These are phyloP conservation scores for Dendrolimus houi DNA, from an alignment of 2,888 invertebrate genomes.

Conservation along the genomic window DNA sequence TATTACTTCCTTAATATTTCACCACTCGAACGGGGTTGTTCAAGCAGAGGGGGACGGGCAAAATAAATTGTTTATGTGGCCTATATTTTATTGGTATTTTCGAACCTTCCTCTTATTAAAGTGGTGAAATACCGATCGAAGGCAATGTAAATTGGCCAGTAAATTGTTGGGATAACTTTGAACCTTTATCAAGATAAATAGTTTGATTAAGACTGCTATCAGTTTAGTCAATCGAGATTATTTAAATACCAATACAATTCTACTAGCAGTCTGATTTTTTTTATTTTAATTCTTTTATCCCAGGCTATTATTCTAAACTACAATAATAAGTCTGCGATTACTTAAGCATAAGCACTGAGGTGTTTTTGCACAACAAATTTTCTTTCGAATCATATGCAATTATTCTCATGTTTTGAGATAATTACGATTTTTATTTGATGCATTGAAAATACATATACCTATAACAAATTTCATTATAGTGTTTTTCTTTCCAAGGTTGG, in stretches of 20 bases:
- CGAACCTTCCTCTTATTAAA: background rate
- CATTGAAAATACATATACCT: too few species aligned
- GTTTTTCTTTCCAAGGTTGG: too few species aligned
- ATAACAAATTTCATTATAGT: too few species aligned
- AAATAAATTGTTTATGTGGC: too few species aligned
- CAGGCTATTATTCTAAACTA: too few species aligned
- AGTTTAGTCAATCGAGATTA: background rate
- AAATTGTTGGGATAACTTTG: background rate
- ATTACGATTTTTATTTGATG: too few species aligned
- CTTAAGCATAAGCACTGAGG: background rate
- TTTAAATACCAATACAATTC: background rate
- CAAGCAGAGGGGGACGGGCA: too few species aligned
- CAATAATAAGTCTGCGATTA: background rate
- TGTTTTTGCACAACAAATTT: background rate
- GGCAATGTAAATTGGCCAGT: background rate
- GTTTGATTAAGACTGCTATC: background rate
- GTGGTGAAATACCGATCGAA: background rate
- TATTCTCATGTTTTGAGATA: too few species aligned
- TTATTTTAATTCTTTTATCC: too few species aligned
- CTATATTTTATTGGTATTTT: background rate
- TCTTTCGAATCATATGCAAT: background rate
- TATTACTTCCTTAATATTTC: too few species aligned
- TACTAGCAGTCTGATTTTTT: background rate
- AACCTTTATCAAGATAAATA: background rate
- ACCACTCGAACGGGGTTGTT: too few species aligned